Evolutionary conservation across 2,113 vertebrate genomes (phyloP), one percentile per base, ranked within the genome.

Genomic region (Onychorhynchus coronatus): DNA sequence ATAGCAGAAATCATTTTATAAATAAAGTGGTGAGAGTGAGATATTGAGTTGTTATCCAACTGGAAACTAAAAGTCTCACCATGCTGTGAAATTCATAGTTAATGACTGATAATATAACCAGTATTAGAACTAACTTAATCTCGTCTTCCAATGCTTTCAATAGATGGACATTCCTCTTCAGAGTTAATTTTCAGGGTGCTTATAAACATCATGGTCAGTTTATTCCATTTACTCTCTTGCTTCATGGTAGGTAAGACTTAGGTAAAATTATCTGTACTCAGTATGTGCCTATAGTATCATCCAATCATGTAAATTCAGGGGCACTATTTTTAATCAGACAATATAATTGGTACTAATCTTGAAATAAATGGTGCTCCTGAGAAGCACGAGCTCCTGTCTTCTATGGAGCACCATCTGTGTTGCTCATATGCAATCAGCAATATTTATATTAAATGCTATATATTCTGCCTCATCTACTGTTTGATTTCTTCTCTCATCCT

Each of bases 261-360:
- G 0, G n/a, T 67, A 88, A 90, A 91, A 91, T 96, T 88, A 80
- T 93, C 87, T 83, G 55, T 91, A 81, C 83, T 95, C 68, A 91
- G 72, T 91, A 81, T 91, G 35, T 95, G 73, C 72, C 79, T 88
- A 83, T 85, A 74, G 88, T 88, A 70, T 94, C 76, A 92, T 95
- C 93, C 83, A 96, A 88, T 97, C 95, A 95, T 91, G 92, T 95
- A 96, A 95, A 96, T 94, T 96, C 73, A 84, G 85, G 95, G 95
- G 52, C 79, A 97, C 93, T 94, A 49, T 97, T 96, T 96, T 97
- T 97, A 95, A 95, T 96, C 96, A 97, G 93, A 93, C 77, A 95
- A 95, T 92, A 87, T 95, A 97, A 96, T 96, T 95, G 95, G 85
- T 87, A 74, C 84, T 95, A 96, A 93, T 95, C 80, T 95, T 95